Conservation (phyloP, 2,113 vertebrate genomes). For the Paratilapia polleni region DNA sequence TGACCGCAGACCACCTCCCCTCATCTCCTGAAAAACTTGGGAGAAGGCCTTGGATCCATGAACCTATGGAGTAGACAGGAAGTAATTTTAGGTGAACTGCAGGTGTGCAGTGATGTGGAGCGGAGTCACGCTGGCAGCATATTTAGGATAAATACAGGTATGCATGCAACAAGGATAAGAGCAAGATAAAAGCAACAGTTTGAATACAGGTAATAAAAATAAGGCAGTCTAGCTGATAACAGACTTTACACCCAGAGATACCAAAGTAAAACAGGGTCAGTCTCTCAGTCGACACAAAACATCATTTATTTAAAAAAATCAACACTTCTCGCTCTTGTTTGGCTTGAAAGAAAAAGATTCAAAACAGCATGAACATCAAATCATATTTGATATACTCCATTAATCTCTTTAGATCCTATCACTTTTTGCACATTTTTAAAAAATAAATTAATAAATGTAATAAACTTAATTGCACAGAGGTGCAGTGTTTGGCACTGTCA, state of each 20-base stretch:
- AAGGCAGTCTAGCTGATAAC: not conserved
- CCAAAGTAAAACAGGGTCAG: not conserved
- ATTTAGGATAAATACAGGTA: not conserved
- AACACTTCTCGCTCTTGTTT: too few species aligned
- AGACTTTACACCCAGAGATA: not conserved
- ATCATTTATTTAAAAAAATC: too few species aligned
- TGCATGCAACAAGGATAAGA: not conserved
- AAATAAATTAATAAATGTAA: too few species aligned
- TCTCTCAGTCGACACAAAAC: not conserved
- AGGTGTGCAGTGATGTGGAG: not conserved
- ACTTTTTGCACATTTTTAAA: too few species aligned
- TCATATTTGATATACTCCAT: too few species aligned
- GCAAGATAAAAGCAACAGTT: not conserved
- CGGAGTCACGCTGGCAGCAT: not conserved
- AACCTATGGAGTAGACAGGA: slow-evolving; percentile 58
- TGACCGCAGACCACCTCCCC: slow-evolving; percentile 67
- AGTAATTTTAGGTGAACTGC: not conserved
- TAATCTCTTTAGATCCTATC: too few species aligned
- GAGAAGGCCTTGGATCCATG: slow-evolving; percentile 75
- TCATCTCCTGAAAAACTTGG: slow-evolving; percentile 69
- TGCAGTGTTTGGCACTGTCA: too few species aligned
- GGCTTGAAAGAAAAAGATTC: too few species aligned
- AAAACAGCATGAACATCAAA: too few species aligned
- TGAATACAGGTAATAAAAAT: not conserved
- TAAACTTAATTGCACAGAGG: too few species aligned